Evolutionary conservation across 1,140 invertebrate species (phyloP).

Genomic region (Vanessa atalanta): DNA sequence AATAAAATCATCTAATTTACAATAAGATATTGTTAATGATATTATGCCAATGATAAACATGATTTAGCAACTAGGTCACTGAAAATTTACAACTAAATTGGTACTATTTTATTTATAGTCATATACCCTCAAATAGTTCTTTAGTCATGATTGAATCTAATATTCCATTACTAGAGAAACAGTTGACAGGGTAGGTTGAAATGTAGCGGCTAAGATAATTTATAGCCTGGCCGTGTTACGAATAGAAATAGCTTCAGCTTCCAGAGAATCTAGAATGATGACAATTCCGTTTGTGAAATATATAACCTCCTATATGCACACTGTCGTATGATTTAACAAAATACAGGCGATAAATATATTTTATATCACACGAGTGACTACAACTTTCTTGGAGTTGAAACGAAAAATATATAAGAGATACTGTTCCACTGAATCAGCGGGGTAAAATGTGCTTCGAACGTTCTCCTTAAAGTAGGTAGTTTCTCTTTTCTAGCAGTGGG

Average conservation of each 20-base stretch:
- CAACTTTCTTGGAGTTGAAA: too few relatives aligned
- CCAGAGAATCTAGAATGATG: slow-evolving; percentile 10
- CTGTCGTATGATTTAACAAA: too few relatives aligned
- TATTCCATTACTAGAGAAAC: slow-evolving; percentile 32
- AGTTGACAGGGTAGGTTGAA: slow-evolving; percentile 34
- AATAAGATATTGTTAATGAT: background rate
- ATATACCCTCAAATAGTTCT: slow-evolving; percentile 6
- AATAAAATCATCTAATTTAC: background rate
- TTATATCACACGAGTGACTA: too few relatives aligned
- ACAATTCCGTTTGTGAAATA: slow-evolving; percentile 16
- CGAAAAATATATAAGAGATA: too few relatives aligned
- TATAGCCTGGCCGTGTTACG: slow-evolving; percentile 30
- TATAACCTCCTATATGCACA: background rate
- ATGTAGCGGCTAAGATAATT: slow-evolving; percentile 35
- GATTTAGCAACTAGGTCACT: background rate
- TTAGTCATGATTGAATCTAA: slow-evolving; percentile 31
- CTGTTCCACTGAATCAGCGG: too few relatives aligned
- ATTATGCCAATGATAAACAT: background rate
- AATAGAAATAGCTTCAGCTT: slow-evolving; percentile 26
- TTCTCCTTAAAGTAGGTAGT: too few relatives aligned
- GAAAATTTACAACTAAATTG: background rate
- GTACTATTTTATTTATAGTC: slow-evolving; percentile 10
- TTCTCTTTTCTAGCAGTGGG: too few relatives aligned
- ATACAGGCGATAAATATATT: too few relatives aligned
- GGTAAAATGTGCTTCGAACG: too few relatives aligned